phyloP scores from a whole-genome alignment of 1,140 invertebrate genomes.

The Tigriopus japonicus region DNA sequence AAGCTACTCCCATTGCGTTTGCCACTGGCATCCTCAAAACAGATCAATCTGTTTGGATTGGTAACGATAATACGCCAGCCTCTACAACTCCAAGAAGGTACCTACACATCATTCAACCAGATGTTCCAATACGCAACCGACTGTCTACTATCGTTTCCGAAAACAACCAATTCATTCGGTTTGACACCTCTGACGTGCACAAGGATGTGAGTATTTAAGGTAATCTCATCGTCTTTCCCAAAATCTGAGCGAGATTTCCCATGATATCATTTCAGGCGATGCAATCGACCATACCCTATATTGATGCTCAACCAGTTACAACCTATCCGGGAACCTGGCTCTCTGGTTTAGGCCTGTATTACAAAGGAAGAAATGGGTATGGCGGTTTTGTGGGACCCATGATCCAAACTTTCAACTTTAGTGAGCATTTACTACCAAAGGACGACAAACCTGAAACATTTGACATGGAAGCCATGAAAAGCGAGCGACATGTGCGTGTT shows the following conservation, averaged over 20 bases:
- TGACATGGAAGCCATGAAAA: background rate
- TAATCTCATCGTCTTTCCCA: too few relatives aligned
- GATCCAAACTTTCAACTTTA: background rate
- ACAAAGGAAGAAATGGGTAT: constrained; percentile 34
- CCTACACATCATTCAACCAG: constrained; percentile 36
- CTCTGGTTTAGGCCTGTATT: constrained; percentile 52
- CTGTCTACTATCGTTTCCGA: constrained; percentile 26
- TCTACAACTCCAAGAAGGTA: constrained; percentile 27
- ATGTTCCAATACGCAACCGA: constrained; percentile 41
- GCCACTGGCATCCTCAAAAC: constrained; percentile 41
- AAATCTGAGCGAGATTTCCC: background rate
- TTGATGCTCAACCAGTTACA: constrained; percentile 52
- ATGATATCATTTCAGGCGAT: constrained; percentile 23
- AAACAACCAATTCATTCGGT: background rate
- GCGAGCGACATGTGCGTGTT: too few relatives aligned
- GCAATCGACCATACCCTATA: constrained; percentile 63
- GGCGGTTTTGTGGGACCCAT: constrained; percentile 9
- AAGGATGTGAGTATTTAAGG: too few relatives aligned
- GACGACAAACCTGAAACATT: background rate
- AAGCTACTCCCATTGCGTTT: constrained; percentile 54
- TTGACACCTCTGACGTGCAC: too few relatives aligned
- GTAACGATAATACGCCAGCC: constrained; percentile 55
- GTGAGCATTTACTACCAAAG: background rate
- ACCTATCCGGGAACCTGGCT: constrained; percentile 40
- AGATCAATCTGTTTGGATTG: constrained; percentile 47